Base-by-base conservation (phyloP, 2,888 invertebrate genomes). In the Pilophorus perplexus region DNA sequence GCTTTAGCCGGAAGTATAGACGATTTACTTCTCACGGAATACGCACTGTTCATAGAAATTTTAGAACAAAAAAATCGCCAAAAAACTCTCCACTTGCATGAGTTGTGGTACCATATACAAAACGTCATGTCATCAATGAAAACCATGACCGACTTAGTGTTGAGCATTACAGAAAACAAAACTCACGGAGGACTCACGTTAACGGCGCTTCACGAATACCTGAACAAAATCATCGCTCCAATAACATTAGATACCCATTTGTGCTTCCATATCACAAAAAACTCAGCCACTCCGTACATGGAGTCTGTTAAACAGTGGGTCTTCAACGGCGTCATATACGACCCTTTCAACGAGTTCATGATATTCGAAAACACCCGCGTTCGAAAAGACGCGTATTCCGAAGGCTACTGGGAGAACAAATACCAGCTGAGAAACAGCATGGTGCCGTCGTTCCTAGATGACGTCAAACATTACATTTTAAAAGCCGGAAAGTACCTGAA, bases 401-500 rank as follows among this genome's bases (percentile, higher is more conserved):
- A 93, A 6, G 93, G 91, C 77, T 97, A 95, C 77, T 97, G 97
- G 97, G 93, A 93, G 76, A 93, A 93, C 76, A 85, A 95, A 71
- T 97, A 97, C 76, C 86, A 89, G 20, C 83, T 94, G 68, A 91
- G 93, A 73, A 79, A 85, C 52, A 28, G 54, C 25, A 83, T 91
- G 70, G 89, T 93, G 71, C 97, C 97, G 0, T 84, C 86, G 69
- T 96, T 97, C 77, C 80, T 97, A 2, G 89, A 89, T 69, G 85
- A 88, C 70, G 87, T 90, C 48, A 86, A 90, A 0, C 90, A 93
- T 74, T 92, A 92, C 70, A 93, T 98, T 74, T 81, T 97, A 25
- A 85, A 95, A 72, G 93, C 96, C 55, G 97, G 97, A 69, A 97
- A 97, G 82, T 98, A 98, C 79, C 82, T 98, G 52, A 98, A 97